phyloP scores from a whole-genome alignment of 2,888 invertebrate species.

The Eupithecia abbreviata region DNA sequence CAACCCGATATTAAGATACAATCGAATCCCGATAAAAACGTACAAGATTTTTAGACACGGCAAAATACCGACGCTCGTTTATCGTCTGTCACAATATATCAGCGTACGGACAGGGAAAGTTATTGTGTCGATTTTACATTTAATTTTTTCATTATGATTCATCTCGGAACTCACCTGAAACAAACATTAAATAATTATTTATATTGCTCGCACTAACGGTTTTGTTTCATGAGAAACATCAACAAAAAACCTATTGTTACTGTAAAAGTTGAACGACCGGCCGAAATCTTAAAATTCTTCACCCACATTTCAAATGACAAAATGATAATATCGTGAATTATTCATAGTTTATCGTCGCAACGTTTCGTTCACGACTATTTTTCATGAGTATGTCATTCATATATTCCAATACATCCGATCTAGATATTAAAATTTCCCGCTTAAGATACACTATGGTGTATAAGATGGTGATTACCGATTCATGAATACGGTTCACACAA shows the following conservation, averaged over 20 bases:
- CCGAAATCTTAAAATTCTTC: slow-evolving; percentile 72
- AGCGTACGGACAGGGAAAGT: slow-evolving; percentile 48
- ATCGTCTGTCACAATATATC: slow-evolving; percentile 51
- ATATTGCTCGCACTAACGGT: slow-evolving; percentile 48
- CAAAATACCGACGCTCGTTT: slow-evolving; percentile 53
- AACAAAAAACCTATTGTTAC: slow-evolving; percentile 55
- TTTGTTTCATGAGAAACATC: slow-evolving; percentile 46
- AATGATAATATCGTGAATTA: slow-evolving; percentile 72
- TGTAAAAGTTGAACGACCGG: slow-evolving; percentile 72
- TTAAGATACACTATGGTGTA: slow-evolving; percentile 40
- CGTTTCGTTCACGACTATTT: slow-evolving; percentile 55
- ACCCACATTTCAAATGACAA: slow-evolving; percentile 70
- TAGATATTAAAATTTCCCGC: slow-evolving; percentile 63
- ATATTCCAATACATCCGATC: slow-evolving; percentile 63
- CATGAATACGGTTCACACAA: slow-evolving; percentile 45
- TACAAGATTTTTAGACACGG: slow-evolving; percentile 52
- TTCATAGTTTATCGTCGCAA: slow-evolving; percentile 64
- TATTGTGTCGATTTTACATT: slow-evolving; percentile 45
- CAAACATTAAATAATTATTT: slow-evolving; percentile 49
- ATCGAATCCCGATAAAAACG: slow-evolving; percentile 56
- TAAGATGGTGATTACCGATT: slow-evolving; percentile 42
- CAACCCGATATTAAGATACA: slow-evolving; percentile 68
- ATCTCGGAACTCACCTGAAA: slow-evolving; percentile 57
- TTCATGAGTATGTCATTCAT: slow-evolving; percentile 51
- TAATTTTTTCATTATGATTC: slow-evolving; percentile 37